Evolutionary conservation across 1,140 invertebrate species (phyloP).

Genomic region (Sminthurides bifidus): DNA sequence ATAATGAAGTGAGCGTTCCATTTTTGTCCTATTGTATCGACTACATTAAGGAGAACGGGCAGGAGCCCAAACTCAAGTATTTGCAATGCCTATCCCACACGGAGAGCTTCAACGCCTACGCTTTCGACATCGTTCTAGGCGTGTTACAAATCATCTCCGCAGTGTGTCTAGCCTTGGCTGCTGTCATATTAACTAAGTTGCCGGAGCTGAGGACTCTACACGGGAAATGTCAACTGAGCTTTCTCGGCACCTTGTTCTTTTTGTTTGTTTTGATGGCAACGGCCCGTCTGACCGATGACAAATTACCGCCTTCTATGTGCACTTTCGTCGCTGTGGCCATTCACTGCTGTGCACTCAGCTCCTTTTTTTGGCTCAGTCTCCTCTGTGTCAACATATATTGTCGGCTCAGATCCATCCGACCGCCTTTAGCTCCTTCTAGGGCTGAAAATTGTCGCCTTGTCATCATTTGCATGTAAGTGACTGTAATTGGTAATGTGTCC

Average conservation of each 20-base stretch:
- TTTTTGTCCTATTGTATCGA: conserved; percentile 28
- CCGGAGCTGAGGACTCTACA: conserved; percentile 28
- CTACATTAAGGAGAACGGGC: conserved; percentile 12
- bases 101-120: not conserved
- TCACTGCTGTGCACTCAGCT: conserved; percentile 28
- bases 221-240: conserved; percentile 31
- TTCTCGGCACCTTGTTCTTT: conserved; percentile 26
- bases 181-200: conserved; percentile 22
- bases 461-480: conserved; percentile 29
- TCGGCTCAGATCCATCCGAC: conserved; percentile 24
- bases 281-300: conserved; percentile 12
- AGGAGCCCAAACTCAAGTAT: conserved; percentile 9
- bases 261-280: conserved; percentile 20
- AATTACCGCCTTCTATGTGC: conserved; percentile 11
- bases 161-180: conserved; percentile 24
- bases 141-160: conserved; percentile 22
- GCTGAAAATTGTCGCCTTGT: conserved; percentile 28
- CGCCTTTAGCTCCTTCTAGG: conserved; percentile 21
- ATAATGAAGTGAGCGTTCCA: conserved; percentile 4
- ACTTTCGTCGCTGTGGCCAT: conserved; percentile 26
- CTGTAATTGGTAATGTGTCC: not conserved
- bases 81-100: not conserved
- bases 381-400: conserved; percentile 31
- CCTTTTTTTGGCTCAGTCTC: conserved; percentile 30
- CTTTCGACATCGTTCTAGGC: conserved; percentile 14